phyloP scores from a whole-genome alignment of 2,888 invertebrate species.

The Mythimna vitellina region DNA sequence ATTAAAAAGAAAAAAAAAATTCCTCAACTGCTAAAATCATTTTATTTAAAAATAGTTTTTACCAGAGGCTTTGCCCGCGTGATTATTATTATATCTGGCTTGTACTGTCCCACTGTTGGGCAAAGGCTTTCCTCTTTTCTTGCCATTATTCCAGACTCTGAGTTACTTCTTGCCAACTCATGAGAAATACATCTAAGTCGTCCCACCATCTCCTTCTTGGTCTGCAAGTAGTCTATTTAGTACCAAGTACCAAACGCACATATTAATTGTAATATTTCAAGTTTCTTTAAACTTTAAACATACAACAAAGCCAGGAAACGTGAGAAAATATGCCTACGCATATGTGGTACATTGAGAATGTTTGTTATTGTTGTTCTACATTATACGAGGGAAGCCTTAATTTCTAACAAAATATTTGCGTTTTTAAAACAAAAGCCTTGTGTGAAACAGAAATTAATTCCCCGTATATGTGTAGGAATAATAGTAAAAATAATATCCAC shows the following conservation, averaged over 20 bases:
- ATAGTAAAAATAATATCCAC: conserved; percentile 39
- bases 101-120: too few relatives aligned
- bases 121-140: too few relatives aligned
- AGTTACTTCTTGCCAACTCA: too few relatives aligned
- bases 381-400: conserved; percentile 47
- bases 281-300: neutral
- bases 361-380: conserved; percentile 48
- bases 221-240: neutral
- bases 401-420: conserved; percentile 55
- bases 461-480: conserved; percentile 27
- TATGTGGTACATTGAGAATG: conserved; percentile 20
- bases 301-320: conserved; percentile 12
- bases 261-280: neutral
- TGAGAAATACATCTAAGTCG: too few relatives aligned
- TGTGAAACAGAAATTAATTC: conserved; percentile 52
- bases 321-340: conserved; percentile 13
- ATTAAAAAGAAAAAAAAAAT: neutral
- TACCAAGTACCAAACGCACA: neutral
- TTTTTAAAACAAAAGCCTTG: conserved; percentile 57
- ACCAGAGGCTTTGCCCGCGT: too few relatives aligned
- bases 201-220: too few relatives aligned
- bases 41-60: neutral
- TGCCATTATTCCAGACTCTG: too few relatives aligned
- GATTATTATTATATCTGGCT: too few relatives aligned
- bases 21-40: neutral